Conservation (phyloP, 2,888 invertebrate genomes). For the Aporophyla nigra region DNA sequence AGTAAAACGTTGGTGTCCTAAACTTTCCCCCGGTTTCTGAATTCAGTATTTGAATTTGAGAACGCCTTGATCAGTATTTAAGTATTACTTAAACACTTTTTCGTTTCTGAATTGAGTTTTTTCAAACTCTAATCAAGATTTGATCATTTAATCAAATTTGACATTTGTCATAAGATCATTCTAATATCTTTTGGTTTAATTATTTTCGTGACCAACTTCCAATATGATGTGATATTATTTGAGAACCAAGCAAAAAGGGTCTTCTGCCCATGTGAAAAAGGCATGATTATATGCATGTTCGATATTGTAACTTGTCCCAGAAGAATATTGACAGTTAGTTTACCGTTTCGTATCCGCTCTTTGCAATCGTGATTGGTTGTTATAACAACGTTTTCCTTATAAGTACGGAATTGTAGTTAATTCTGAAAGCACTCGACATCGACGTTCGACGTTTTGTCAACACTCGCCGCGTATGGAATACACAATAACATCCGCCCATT, state of each 20-base stretch:
- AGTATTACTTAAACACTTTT: too few species aligned
- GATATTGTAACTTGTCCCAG: neutral
- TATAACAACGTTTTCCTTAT: slow-evolving; percentile 62
- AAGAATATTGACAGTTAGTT: slow-evolving; percentile 37
- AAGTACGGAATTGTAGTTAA: slow-evolving; percentile 59
- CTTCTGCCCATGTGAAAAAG: neutral
- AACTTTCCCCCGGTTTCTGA: too few species aligned
- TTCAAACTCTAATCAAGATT: too few species aligned
- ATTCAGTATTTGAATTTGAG: too few species aligned
- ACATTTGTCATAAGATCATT: slow-evolving; percentile 6
- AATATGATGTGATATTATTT: neutral
- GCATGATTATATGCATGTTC: neutral
- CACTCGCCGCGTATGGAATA: slow-evolving; percentile 74
- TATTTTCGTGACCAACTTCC: neutral
- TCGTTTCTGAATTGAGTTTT: too few species aligned
- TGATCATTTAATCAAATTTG: too few species aligned
- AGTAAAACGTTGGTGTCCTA: slow-evolving; percentile 19
- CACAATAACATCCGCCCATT: slow-evolving; percentile 75
- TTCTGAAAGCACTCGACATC: slow-evolving; percentile 57
- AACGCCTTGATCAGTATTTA: too few species aligned
- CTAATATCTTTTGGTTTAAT: slow-evolving; percentile 8
- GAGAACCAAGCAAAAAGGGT: neutral
- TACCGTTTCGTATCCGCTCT: slow-evolving; percentile 41
- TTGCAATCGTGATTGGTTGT: slow-evolving; percentile 41
- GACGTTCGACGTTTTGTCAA: slow-evolving; percentile 77